Evolutionary conservation across 2,797 vertebrate species (phyloP), one percentile per base, ranked within the genome.

Genomic region (Syngnathus rostellatus): DNA sequence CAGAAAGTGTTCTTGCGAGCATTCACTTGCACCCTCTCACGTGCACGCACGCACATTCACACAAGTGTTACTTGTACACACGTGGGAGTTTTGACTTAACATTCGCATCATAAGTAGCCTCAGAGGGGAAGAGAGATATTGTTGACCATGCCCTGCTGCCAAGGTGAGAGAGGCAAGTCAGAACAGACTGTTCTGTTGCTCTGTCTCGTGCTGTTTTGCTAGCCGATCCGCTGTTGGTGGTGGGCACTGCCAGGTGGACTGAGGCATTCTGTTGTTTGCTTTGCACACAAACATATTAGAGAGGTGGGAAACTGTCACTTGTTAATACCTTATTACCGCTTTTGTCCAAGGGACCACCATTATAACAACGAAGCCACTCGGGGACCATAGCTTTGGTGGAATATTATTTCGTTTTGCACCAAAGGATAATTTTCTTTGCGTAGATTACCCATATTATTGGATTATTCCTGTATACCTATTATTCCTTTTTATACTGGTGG

Each of bases 151-250:
- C 25, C 60, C 65, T 74, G 72, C 78, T 74, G 72, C 78, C 79
- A 83, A 72, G 69, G 37, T 63, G 50, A 70, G 63, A 71, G 74
- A 71, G 74, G 70, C 78, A 58, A 80, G 80, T 85, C 80, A 83
- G 87, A 76, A 88, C 83, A 81, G 72, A 71, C 76, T 83, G 85
- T 90, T 83, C 88, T 73, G 68, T 62, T 66, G 66, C 71, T 41
- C 63, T 45, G 40, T 19, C 41, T 43, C 74, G 67, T 51, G 45
- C 70, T 59, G 54, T 31, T 46, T 50, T 77, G 72, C 76, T 77
- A 85, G 75, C 75, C 82, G 81, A 82, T 87, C 76, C 75, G 75
- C 72, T 65, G 61, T 48, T 68, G 65, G 70, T 66, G 57, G 72
- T 68, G 70, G 23, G 64, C 43, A 9, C 71, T 81, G 78, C 80